These are phyloP conservation scores for Poeciliopsis gracilis DNA, from an alignment of 2,797 vertebrate genomes.

Conservation along the genomic window DNA sequence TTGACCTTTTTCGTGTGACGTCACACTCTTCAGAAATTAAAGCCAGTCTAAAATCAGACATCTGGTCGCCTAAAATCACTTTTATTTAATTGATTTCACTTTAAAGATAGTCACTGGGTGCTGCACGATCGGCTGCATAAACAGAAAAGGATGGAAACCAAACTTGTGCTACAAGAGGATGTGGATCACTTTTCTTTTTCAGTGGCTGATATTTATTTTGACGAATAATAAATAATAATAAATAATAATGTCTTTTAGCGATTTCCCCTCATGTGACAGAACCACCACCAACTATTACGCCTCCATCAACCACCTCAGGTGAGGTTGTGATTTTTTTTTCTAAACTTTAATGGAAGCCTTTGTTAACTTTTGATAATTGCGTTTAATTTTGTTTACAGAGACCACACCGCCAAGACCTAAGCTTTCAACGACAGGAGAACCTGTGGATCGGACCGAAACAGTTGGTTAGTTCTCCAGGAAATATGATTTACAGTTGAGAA, in stretches of 20 bases:
- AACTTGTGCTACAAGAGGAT: not conserved
- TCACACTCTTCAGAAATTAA: too few species aligned
- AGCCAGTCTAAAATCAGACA: too few species aligned
- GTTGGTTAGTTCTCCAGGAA: slow-evolving; percentile 37
- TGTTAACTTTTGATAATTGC: not conserved
- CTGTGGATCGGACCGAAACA: slow-evolving; percentile 42
- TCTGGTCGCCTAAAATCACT: too few species aligned
- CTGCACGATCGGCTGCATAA: too few species aligned
- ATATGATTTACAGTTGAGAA: not conserved
- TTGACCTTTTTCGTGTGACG: too few species aligned
- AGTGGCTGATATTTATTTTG: not conserved
- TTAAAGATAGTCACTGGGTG: too few species aligned
- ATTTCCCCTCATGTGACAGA: slow-evolving; percentile 9
- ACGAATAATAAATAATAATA: too few species aligned
- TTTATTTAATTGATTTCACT: too few species aligned
- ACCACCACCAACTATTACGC: slow-evolving; percentile 19
- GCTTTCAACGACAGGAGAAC: slow-evolving; percentile 40
- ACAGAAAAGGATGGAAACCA: too few species aligned
- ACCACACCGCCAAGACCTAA: slow-evolving; percentile 11
- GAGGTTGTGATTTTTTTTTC: not conserved
- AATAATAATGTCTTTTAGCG: slow-evolving; percentile 33
- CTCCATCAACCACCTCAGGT: slow-evolving; percentile 31
- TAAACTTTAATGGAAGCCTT: not conserved
- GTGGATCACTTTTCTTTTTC: too few species aligned
- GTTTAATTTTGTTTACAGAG: slow-evolving; percentile 26